Evolutionary conservation across 2,888 invertebrate genomes (phyloP).

Genomic region (Drosophila imparisetae): DNA sequence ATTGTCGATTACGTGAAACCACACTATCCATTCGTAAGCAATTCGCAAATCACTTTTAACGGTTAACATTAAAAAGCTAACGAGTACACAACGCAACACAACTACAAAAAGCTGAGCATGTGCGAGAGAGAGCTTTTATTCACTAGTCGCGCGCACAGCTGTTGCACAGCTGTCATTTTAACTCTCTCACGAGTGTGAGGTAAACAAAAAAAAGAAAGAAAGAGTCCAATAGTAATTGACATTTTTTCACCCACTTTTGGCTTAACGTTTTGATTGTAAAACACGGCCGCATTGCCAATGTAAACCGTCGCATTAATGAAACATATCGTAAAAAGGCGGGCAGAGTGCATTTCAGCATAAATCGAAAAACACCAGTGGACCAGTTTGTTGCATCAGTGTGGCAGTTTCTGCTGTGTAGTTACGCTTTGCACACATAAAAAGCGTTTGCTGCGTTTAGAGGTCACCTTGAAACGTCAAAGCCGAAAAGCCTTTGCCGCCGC

Average conservation of each 20-base stretch:
- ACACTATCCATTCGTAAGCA: constrained; percentile 30
- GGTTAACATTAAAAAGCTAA: constrained; percentile 26
- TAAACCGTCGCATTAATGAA: constrained; percentile 43
- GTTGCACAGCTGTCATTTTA: constrained; percentile 58
- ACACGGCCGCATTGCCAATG: constrained; percentile 5
- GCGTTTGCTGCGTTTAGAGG: constrained; percentile 76
- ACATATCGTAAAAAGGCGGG: constrained; percentile 34
- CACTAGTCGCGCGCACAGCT: constrained; percentile 46
- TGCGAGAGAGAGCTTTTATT: constrained; percentile 48
- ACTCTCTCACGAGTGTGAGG: constrained; percentile 39
- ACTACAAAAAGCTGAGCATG: constrained; percentile 34
- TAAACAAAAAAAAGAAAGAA: constrained; percentile 64
- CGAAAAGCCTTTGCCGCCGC: constrained; percentile 62
- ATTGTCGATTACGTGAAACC: constrained; percentile 24
- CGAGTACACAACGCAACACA: constrained; percentile 12
- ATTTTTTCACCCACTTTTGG: constrained; percentile 45
- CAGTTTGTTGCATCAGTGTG: constrained; percentile 68
- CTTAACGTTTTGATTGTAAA: constrained; percentile 29
- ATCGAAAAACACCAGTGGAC: constrained; percentile 25
- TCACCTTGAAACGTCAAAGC: constrained; percentile 85
- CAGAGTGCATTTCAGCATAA: constrained; percentile 16
- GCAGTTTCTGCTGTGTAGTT: constrained; percentile 30
- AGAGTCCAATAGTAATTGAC: constrained; percentile 50
- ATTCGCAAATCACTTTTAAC: not conserved
- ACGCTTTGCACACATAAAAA: constrained; percentile 42